phyloP scores from a whole-genome alignment of 2,888 invertebrate species.

The Mylabris sibirica region DNA sequence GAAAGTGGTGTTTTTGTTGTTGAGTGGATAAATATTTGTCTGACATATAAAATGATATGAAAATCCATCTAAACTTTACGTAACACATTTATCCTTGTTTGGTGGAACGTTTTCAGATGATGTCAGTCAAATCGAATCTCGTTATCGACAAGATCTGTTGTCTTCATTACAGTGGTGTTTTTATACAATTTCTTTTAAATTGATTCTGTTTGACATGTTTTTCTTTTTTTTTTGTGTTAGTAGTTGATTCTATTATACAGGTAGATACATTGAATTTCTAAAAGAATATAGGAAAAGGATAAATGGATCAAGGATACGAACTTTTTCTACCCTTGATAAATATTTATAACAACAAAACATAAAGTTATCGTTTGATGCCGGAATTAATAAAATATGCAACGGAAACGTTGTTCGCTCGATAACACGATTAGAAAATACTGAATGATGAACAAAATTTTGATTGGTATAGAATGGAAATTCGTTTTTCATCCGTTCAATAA shows the following conservation, averaged over 20 bases:
- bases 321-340: not conserved
- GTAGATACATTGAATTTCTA: not conserved
- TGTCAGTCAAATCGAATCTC: not conserved
- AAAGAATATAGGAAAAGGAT: not conserved
- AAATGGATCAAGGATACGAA: not conserved
- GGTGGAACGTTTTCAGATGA: not conserved
- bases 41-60: not conserved
- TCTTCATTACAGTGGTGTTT: not conserved
- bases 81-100: not conserved
- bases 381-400: not conserved
- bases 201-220: not conserved
- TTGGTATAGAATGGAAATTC: not conserved
- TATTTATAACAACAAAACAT: conserved; percentile 4
- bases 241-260: not conserved
- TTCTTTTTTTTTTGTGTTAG: not conserved
- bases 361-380: not conserved
- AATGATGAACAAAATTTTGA: too few relatives aligned
- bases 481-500: too few relatives aligned
- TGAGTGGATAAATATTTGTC: conserved; percentile 1
- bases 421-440: not conserved
- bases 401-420: not conserved
- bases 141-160: not conserved
- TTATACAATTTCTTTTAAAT: not conserved
- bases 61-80: not conserved
- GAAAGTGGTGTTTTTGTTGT: not conserved